Percentiles rank a stretch among this genome's conserved stretches.
phyloP scores from a whole-genome alignment of 2,797 vertebrate genomes.

The Euthynnus affinis region DNA sequence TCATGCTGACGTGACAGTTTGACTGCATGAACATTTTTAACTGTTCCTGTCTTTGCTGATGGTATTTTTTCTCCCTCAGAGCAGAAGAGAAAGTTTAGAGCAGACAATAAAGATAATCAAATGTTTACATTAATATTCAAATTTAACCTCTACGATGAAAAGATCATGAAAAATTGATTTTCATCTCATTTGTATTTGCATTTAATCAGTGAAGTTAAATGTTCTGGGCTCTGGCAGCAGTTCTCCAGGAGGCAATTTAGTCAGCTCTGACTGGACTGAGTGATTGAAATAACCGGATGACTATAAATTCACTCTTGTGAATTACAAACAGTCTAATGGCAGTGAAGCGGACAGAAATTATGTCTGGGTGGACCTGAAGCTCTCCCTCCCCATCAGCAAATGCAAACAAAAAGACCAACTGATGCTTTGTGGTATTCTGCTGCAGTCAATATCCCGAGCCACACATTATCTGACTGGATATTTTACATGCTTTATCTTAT shows the following conservation, averaged over 20 bases:
- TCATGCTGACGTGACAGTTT: constrained; percentile 1
- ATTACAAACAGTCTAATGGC: neutral
- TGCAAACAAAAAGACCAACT: constrained; percentile 39
- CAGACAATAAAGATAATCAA: neutral
- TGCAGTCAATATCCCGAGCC: constrained; percentile 33
- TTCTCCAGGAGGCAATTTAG: constrained; percentile 1
- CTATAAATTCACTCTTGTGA: neutral
- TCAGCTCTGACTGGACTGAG: constrained; percentile 18
- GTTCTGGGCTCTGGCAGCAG: constrained; percentile 1
- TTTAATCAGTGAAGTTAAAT: constrained; percentile 17
- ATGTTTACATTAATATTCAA: neutral
- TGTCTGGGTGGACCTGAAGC: neutral
- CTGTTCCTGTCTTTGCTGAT: neutral
- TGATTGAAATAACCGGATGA: constrained; percentile 25
- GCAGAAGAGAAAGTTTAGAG: neutral
- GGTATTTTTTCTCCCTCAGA: neutral
- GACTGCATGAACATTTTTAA: neutral
- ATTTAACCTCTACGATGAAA: neutral
- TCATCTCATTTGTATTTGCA: constrained; percentile 4
- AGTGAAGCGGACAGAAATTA: constrained; percentile 3
- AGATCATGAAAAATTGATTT: neutral
- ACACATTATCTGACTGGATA: constrained; percentile 47
- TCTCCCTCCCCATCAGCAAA: neutral
- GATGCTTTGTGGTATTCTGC: constrained; percentile 35
- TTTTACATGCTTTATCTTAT: constrained; percentile 60